phyloP scores from a whole-genome alignment of 2,888 invertebrate genomes.

The Leucania comma region DNA sequence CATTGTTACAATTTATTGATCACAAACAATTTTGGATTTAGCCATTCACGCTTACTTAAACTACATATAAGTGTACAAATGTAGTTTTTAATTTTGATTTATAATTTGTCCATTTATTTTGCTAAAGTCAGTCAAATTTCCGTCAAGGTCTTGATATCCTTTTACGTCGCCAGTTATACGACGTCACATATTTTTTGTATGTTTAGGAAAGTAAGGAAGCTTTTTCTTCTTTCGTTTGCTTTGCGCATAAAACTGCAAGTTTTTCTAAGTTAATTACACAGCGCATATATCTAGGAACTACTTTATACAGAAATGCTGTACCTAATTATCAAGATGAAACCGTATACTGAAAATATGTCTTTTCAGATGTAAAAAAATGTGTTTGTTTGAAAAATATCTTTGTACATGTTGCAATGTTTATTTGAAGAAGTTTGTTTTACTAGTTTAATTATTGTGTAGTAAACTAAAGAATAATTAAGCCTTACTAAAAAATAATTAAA shows the following conservation, averaged over 20 bases:
- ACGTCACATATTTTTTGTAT: constrained; percentile 5
- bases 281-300: background rate
- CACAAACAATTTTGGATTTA: too few species aligned
- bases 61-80: too few species aligned
- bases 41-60: too few species aligned
- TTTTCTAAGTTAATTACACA: constrained; percentile 8
- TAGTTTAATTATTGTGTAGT: too few species aligned
- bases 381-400: background rate
- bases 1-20: too few species aligned
- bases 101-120: too few species aligned
- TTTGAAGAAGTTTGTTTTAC: background rate
- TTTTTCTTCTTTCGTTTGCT: constrained; percentile 7
- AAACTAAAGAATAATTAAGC: too few species aligned
- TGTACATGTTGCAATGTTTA: background rate
- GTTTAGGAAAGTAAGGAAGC: constrained; percentile 6
- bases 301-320: background rate
- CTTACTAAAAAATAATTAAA: too few species aligned
- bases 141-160: background rate
- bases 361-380: background rate
- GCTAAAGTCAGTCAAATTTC: background rate
- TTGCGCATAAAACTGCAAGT: background rate
- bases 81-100: too few species aligned
- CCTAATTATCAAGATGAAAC: constrained; percentile 5
- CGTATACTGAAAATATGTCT: background rate
- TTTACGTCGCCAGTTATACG: background rate